Evolutionary conservation across 2,888 invertebrate genomes (phyloP).

Genomic region (Andrena minutula): DNA sequence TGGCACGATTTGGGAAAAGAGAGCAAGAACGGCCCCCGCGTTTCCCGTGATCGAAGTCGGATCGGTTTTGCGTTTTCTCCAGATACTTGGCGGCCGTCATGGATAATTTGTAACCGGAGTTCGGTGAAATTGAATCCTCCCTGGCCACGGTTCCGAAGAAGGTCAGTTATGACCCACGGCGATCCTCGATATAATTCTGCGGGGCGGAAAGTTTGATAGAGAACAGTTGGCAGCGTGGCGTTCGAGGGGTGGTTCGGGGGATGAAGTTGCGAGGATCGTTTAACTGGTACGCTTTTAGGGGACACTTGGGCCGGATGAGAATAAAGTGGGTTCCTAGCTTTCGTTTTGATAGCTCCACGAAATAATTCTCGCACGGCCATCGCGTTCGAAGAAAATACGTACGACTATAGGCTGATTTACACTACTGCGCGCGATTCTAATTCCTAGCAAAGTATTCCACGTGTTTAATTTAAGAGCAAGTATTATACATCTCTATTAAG

Average conservation of each 20-base stretch:
- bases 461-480: too few species aligned
- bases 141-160: constrained; percentile 15
- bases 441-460: too few species aligned
- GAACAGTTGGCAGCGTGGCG: constrained; percentile 26
- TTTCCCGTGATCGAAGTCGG: not conserved
- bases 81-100: not conserved
- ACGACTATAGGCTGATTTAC: not conserved
- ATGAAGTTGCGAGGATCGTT: constrained; percentile 36
- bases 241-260: not conserved
- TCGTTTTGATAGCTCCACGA: constrained; percentile 1
- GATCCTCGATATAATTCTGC: constrained; percentile 48
- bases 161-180: constrained; percentile 40
- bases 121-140: constrained; percentile 40
- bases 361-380: constrained; percentile 19
- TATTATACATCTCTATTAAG: too few species aligned
- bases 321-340: constrained; percentile 28
- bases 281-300: constrained; percentile 6
- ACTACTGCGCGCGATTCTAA: not conserved
- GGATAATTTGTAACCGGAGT: constrained; percentile 38
- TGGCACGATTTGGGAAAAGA: not conserved
- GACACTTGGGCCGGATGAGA: constrained; percentile 17
- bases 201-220: constrained; percentile 46
- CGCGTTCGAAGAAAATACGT: not conserved
- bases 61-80: constrained; percentile 20
- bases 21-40: not conserved